Base-by-base conservation (phyloP, 2,797 vertebrate genomes). In the Moxostoma hubbsi region DNA sequence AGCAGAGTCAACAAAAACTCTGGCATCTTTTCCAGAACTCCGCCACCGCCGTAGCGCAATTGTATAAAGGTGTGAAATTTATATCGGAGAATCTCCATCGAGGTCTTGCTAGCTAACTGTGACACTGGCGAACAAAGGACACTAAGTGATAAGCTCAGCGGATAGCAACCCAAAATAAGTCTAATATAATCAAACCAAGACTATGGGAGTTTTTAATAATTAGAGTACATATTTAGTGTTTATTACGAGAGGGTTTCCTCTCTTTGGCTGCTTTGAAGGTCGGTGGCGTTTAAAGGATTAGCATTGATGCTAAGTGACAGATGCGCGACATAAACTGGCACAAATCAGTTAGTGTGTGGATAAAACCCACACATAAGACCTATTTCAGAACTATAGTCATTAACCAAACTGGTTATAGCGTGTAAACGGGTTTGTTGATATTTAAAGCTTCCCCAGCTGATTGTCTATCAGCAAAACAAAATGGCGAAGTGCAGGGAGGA, bases 11-110 rank as follows among this genome's bases (percentile, higher is more conserved):
- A 51, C 93, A 95, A 91, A 97, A 97, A 84, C 93, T 97, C 55
- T 99, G 97, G 97, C 97, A 98, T 84, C 96, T 98, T 18, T 98
- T 99, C 85, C 97, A 99, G 87, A 98, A 98, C 89, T 98, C 97
- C 0, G 97, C 97, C 81, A 98, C 97, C 1, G 96, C 97, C 49
- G 96, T 98, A 82, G 97, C 97, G 12, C 97, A 99, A 93, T 96
- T 98, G 70, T 99, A 98, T 90, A 98, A 97, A 97, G 97, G 96
- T 98, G 57, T 15, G 69, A 55, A 11, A 51, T 7, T 2, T 13
- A 10, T 43, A 45, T 61, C 54, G 58, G 65, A 59, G 50, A 53
- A 15, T 51, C 45, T 13, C 12, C 1, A 5, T 16, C 5, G 36
- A 53, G 51, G 64, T 57, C 66, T 82, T 73, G 11, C 36, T 7